Conservation (phyloP, 2,113 vertebrate genomes). For the Pogonocichla stellata region DNA sequence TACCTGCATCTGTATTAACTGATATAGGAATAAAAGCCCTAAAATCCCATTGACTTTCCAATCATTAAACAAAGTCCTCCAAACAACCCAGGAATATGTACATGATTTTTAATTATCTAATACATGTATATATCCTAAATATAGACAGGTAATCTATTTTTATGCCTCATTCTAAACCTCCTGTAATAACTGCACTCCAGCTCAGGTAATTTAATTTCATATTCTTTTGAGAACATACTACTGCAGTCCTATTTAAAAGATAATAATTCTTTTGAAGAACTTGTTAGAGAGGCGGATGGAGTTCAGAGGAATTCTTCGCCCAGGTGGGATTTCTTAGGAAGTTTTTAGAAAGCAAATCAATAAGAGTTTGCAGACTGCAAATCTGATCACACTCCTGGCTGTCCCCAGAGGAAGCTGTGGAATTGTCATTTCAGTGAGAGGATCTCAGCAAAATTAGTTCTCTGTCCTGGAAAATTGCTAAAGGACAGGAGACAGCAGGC, state of each 20-base stretch:
- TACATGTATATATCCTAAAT: neutral
- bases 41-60: neutral
- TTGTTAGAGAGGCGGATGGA: neutral
- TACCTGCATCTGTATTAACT: neutral
- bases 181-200: neutral
- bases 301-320: neutral
- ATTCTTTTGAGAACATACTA: neutral
- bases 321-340: conserved; percentile 11
- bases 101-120: neutral
- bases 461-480: neutral
- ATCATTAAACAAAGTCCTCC: neutral
- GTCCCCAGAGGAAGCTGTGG: neutral
- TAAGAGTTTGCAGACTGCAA: conserved; percentile 23
- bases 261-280: conserved; percentile 9
- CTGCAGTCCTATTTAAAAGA: neutral
- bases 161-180: neutral
- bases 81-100: neutral
- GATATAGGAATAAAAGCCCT: neutral
- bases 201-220: conserved; percentile 6
- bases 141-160: conserved; percentile 1
- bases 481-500: neutral
- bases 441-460: neutral
- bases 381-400: neutral
- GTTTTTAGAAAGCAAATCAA: conserved; percentile 43
- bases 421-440: neutral